Conservation (phyloP, 1,140 invertebrate species). For the Tribolium castaneum region DNA sequence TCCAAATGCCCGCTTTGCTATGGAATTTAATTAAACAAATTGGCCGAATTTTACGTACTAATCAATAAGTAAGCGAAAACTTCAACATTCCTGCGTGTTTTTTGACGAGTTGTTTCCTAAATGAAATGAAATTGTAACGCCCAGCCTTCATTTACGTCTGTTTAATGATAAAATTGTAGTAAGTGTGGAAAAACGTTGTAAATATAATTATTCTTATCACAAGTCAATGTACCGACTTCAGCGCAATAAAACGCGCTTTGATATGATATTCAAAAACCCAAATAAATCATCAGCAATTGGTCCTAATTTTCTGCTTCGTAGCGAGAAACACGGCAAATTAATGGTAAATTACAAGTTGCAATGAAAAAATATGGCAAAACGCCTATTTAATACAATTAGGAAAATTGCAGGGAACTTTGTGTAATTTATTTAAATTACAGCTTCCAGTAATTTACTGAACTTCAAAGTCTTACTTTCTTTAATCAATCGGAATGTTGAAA, state of each 20-base stretch:
- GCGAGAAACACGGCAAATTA: not conserved
- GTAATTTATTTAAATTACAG: slow-evolving; percentile 31
- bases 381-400: not conserved
- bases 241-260: too few species aligned
- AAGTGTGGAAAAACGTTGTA: not conserved
- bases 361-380: not conserved
- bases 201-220: slow-evolving; percentile 2
- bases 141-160: too few species aligned
- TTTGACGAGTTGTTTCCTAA: too few species aligned
- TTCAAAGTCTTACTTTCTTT: slow-evolving; percentile 8
- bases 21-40: too few species aligned
- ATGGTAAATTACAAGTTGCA: not conserved
- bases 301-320: not conserved
- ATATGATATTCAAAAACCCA: too few species aligned
- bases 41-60: too few species aligned
- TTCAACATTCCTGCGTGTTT: too few species aligned
- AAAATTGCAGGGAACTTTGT: slow-evolving; percentile 11
- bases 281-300: not conserved
- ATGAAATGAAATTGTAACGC: too few species aligned
- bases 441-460: not conserved
- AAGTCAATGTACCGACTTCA: not conserved
- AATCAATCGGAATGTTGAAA: not conserved
- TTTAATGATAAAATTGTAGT: too few species aligned
- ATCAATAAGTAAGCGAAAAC: too few species aligned
- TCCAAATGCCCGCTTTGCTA: too few species aligned